Base-by-base conservation (phyloP, 2,888 invertebrate species). In the Tholera decimalis region DNA sequence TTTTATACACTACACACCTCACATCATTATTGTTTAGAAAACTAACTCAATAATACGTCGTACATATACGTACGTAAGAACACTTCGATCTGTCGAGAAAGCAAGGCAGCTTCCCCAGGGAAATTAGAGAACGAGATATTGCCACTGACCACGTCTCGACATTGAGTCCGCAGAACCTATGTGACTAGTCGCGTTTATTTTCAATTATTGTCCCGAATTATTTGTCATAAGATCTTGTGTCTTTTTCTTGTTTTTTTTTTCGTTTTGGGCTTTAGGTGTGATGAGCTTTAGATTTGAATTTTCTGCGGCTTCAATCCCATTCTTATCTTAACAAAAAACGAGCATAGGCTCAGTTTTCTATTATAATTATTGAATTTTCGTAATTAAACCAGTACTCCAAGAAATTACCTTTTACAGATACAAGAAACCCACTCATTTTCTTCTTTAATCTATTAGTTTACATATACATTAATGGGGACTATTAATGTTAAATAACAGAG, bases 41-140 rank as follows among this genome's bases (percentile, higher is more conserved):
- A 87, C 86, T 87, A 90, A 90, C 88, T 86, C 80, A 85, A 88
- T 86, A 79, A 84, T 81, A 83, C 69, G 76, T 66, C 68, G 39
- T 33, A 22, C 90, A 86, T 87, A 85, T 87, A 85, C 54, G 51
- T 22, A 70, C 83, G 84, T 87, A 89, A 82, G 87, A 87, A 86
- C 89, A 82, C 89, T 93, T 94, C 93, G 94, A 94, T 94, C 92
- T 92, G 92, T 91, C 89, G 86, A 84, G 88, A 85, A 85, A 88
- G 87, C 85, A 87, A 88, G 89, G 83, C 90, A 78, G 51, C 55
- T 70, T 92, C 95, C 93, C 94, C 41, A 79, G 95, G 95, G 95
- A 95, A 95, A 95, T 94, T 95, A 94, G 86, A 88, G 84, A 87
- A 86, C 90, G 88, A 87, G 91, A 91, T 89, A 90, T 88, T 80